A percentile compares a stretch with the other conserved stretches of the same genome.
phyloP scores from a whole-genome alignment of 2,113 vertebrate genomes.

The Myanophis thanlyinensis region DNA sequence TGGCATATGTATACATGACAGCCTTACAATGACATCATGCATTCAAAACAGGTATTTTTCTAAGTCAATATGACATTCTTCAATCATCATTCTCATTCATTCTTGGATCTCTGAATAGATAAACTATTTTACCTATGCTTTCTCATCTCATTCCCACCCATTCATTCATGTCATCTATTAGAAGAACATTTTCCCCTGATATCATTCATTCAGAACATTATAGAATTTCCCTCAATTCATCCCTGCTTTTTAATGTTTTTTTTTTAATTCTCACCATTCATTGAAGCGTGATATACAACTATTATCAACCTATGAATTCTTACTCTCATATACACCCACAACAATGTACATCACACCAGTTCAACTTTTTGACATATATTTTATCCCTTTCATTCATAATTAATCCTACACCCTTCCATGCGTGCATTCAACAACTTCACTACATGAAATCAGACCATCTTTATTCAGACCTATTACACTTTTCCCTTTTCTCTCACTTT shows the following conservation, averaged over 20 bases:
- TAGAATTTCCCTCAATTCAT: background rate
- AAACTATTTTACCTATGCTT: background rate
- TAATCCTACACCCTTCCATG: background rate
- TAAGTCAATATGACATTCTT: background rate
- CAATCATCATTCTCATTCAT: background rate
- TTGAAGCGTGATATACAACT: background rate
- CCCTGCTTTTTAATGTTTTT: background rate
- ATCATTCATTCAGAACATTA: background rate
- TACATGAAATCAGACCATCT: background rate
- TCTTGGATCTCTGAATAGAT: background rate
- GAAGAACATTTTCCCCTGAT: background rate
- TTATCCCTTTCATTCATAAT: background rate
- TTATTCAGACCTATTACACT: background rate
- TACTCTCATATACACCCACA: background rate
- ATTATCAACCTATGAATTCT: background rate
- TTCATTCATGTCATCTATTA: background rate
- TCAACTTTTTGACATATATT: background rate
- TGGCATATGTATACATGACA: background rate
- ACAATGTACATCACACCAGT: background rate
- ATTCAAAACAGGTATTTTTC: background rate
- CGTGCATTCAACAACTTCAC: background rate
- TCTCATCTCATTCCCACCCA: background rate
- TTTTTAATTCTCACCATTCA: background rate
- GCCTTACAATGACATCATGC: background rate
- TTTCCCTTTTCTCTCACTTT: background rate